A percentile compares a stretch with the other conserved stretches of the same genome.
Conservation (phyloP, 2,888 invertebrate genomes). For the Homarus gammarus region DNA sequence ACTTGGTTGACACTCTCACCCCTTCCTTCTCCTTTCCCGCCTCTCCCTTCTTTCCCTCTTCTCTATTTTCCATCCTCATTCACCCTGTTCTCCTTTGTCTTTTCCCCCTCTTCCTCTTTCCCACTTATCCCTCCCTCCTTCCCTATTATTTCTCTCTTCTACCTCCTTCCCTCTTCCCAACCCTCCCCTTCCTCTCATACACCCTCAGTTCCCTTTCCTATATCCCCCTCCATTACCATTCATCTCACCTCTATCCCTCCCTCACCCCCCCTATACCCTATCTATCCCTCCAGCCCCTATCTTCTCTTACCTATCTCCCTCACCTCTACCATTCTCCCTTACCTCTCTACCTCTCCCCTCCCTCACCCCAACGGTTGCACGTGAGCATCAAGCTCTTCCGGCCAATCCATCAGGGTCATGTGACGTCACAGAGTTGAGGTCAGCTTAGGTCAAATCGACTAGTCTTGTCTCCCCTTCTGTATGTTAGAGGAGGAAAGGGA, state of each 20-base stretch:
- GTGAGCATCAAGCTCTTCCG: conserved; percentile 55
- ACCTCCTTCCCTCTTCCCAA: background rate
- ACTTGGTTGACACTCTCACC: background rate
- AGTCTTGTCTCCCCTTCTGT: background rate
- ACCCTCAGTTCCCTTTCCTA: background rate
- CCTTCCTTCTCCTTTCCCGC: background rate
- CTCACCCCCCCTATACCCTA: too few relatives aligned
- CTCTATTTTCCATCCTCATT: background rate
- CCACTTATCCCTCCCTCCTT: background rate
- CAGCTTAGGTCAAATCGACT: conserved; percentile 29
- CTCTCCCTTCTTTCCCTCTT: background rate
- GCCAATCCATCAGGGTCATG: conserved; percentile 62
- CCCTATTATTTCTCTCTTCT: background rate
- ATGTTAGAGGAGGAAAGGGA: too few relatives aligned
- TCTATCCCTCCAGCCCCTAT: background rate
- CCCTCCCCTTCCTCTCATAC: background rate
- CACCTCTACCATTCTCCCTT: too few relatives aligned
- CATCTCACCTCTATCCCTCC: background rate
- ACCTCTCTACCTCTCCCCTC: background rate
- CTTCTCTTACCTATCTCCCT: background rate
- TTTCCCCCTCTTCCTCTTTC: background rate
- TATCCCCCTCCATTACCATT: background rate
- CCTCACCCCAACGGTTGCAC: conserved; percentile 21
- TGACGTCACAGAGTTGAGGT: conserved; percentile 49
- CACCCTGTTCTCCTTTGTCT: background rate